phyloP scores from a whole-genome alignment of 1,140 invertebrate species.

The Calosoma granatense region DNA sequence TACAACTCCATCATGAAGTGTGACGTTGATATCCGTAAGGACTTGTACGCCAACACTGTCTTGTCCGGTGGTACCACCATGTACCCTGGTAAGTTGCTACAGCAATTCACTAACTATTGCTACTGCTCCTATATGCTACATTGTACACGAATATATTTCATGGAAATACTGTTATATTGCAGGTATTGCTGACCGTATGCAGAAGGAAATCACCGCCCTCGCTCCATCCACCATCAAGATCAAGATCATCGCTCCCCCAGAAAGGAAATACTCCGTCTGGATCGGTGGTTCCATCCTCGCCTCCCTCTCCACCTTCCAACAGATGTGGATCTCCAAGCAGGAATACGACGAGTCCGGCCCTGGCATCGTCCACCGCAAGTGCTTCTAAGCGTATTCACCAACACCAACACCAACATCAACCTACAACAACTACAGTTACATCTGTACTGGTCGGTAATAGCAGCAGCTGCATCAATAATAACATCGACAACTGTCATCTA shows the following conservation, averaged over 20 bases:
- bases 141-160: background rate
- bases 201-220: slow-evolving; percentile 78
- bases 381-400: slow-evolving; percentile 79
- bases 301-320: slow-evolving; percentile 81
- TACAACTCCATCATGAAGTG: slow-evolving; percentile 98
- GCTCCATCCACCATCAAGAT: slow-evolving; percentile 87
- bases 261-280: slow-evolving; percentile 87
- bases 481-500: background rate
- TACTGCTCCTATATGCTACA: background rate
- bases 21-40: slow-evolving; percentile 88
- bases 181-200: slow-evolving; percentile 63
- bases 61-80: slow-evolving; percentile 94
- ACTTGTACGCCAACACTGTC: slow-evolving; percentile 92
- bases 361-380: slow-evolving; percentile 90
- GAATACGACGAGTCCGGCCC: slow-evolving; percentile 93
- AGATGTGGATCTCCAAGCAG: slow-evolving; percentile 94
- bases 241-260: slow-evolving; percentile 87
- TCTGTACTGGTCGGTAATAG: background rate
- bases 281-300: slow-evolving; percentile 80
- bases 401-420: slow-evolving; percentile 12
- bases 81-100: slow-evolving; percentile 73
- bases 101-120: background rate
- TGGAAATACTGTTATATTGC: background rate
- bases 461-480: background rate
- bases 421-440: background rate